Evolutionary conservation across 2,888 invertebrate genomes (phyloP).

Genomic region (Cistogaster globosa): DNA sequence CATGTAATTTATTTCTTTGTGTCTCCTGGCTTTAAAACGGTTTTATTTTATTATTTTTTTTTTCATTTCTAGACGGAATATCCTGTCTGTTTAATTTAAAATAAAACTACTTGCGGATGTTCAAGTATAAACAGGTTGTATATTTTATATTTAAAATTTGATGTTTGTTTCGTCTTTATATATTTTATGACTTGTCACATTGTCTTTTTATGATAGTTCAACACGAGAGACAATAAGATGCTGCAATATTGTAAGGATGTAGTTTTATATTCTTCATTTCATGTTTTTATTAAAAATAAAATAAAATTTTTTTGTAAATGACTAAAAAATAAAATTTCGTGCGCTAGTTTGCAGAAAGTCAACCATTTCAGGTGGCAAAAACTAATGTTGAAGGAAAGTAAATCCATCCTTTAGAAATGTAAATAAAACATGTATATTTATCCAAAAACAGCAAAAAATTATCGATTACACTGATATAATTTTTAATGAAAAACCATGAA

Average conservation of each 20-base stretch:
- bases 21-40: constrained; percentile 67
- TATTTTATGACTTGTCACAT: constrained; percentile 63
- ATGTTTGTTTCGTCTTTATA: constrained; percentile 63
- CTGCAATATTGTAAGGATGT: constrained; percentile 1
- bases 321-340: no score
- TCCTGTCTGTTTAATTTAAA: constrained; percentile 56
- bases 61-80: constrained; percentile 45
- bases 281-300: neutral
- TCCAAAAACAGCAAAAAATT: no score
- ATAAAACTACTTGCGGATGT: constrained; percentile 2
- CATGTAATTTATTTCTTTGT: constrained; percentile 79
- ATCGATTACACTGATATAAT: no score
- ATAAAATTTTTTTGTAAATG: neutral
- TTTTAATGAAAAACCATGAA: no score
- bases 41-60: constrained; percentile 14
- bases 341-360: no score
- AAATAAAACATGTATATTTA: no score
- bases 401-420: no score
- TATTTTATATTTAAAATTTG: constrained; percentile 38
- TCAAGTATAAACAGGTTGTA: constrained; percentile 25
- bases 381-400: no score
- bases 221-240: constrained; percentile 7
- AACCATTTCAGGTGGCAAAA: no score
- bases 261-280: neutral
- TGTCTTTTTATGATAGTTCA: constrained; percentile 50